Base-by-base conservation (phyloP, 2,888 invertebrate genomes). In the Sceliomorpha sp. region DNA sequence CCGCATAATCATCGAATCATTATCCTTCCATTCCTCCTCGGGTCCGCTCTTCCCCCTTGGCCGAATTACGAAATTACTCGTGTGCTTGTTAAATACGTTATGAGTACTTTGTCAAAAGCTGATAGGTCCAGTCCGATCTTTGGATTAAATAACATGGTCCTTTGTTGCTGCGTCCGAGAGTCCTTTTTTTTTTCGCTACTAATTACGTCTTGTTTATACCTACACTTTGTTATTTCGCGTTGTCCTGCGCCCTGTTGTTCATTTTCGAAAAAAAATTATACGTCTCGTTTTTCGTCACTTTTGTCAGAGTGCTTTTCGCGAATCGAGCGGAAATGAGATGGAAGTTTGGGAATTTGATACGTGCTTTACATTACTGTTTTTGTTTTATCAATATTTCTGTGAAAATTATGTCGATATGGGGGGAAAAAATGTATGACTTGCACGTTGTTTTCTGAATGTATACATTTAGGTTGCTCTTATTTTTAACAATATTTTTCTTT, bases 31-130 rank as follows among this genome's bases (percentile, higher is more conserved):
- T 71, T 71, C 48, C 24, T 55, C 63, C 68, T 58, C 70, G 51
- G 26, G 55, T 63, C 74, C 69, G 63, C 64, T 56, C 17, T 62
- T 55, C 36, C 53, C 67, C 73, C 77, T 72, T 73, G 75, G 76
- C 75, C 78, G 80, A 84, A 85, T 85, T 84, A 84, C 81, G 76
- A 84, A 83, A 84, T 84, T 84, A 83, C 82, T 78, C 79, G 76
- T 74, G 78, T 73, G 81, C 81, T 85, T 79, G 83, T 84, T 83
- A 82, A 81, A 79, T 82, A 78, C 76, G 76, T 84, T 83, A 79
- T 78, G 81, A 80, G 79, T 79, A 80, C 80, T 83, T 83, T 82
- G 82, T 84, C 83, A 81, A 66, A 66, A 66, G 60, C 29, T 51
- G 66, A 66, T 60, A 27, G 55, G 17, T 48, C 20, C 14, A 42